phyloP scores from a whole-genome alignment of 2,888 invertebrate genomes.

The Caenorhabditis sp. region DNA sequence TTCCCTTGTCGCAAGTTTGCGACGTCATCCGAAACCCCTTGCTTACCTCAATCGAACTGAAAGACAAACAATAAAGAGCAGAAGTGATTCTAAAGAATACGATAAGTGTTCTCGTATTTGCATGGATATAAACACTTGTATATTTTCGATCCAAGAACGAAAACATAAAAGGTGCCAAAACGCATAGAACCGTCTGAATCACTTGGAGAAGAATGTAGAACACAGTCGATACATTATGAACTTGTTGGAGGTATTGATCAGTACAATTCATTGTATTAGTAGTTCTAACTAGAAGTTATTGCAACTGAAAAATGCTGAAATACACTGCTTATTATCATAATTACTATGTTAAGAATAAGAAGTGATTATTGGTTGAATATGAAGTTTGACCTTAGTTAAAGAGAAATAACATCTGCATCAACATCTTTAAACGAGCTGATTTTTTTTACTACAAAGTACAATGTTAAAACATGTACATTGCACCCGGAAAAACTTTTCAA shows the following conservation, averaged over 20 bases:
- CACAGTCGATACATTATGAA: background rate
- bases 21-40: background rate
- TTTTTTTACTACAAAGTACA: too few relatives aligned
- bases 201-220: background rate
- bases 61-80: background rate
- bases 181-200: background rate
- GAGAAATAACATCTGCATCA: too few relatives aligned
- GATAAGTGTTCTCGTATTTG: background rate
- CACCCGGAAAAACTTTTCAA: too few relatives aligned
- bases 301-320: too few relatives aligned
- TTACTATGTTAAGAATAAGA: too few relatives aligned
- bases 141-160: background rate
- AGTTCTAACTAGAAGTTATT: too few relatives aligned
- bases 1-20: too few relatives aligned
- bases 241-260: background rate
- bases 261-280: background rate
- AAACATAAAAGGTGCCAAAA: background rate
- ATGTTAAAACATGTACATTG: too few relatives aligned
- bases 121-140: background rate
- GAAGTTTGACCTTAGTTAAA: too few relatives aligned
- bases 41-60: background rate
- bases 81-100: background rate
- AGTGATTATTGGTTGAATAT: too few relatives aligned
- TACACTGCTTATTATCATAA: too few relatives aligned
- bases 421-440: too few relatives aligned